These are phyloP conservation scores for Elachura formosa DNA, from an alignment of 2,113 vertebrate genomes.

Conservation along the genomic window DNA sequence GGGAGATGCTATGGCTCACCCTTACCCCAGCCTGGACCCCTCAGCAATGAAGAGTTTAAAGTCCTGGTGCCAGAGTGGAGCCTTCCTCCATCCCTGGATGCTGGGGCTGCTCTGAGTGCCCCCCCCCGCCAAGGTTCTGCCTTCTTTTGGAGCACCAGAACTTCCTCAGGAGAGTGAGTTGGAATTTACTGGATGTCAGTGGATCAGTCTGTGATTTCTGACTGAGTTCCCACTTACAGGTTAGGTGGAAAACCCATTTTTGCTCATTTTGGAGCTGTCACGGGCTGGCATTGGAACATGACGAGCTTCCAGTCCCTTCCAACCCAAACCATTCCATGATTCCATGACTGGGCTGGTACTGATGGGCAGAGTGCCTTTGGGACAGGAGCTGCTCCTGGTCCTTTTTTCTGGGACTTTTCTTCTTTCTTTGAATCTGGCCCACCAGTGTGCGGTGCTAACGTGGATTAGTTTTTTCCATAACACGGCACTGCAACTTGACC, in stretches of 20 bases:
- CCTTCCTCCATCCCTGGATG: neutral
- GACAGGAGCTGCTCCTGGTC: neutral
- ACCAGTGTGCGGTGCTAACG: no score
- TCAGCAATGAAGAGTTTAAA: neutral
- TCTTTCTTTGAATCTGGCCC: neutral
- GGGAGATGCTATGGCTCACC: neutral
- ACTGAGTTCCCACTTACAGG: no score
- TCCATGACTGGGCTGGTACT: neutral
- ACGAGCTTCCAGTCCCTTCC: neutral
- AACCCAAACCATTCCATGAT: neutral
- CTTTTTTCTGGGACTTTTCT: neutral
- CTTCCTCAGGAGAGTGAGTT: neutral
- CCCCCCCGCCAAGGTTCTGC: neutral
- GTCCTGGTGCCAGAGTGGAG: neutral
- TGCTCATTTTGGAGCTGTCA: neutral
- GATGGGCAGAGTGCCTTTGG: neutral
- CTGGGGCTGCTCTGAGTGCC: neutral
- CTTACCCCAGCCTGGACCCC: neutral
- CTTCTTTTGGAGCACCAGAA: neutral
- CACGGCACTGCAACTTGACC: neutral
- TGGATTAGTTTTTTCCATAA: neutral
- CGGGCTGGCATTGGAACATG: neutral
- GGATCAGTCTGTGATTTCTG: neutral
- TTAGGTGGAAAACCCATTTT: neutral
- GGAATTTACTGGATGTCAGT: neutral